Evolutionary conservation across 2,113 vertebrate genomes (phyloP), one percentile per base, ranked within the genome.

Genomic region (Hippocampus guttulatus): DNA sequence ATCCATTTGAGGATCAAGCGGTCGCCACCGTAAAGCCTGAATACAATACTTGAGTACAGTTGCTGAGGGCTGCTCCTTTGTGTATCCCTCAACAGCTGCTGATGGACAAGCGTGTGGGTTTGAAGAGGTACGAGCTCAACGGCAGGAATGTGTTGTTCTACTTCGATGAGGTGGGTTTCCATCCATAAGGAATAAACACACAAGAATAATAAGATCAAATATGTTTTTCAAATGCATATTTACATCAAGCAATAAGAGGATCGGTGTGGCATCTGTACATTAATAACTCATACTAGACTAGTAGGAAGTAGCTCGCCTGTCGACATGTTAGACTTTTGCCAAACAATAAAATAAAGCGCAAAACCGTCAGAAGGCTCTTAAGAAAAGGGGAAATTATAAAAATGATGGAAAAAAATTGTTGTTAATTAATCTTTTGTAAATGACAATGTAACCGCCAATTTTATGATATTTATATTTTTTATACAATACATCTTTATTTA

Each of bases 81-180:
- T 71, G 9, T 82, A 11, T 68, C 15, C 64, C 30, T 69, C 10
- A 43, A 80, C 84, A 98, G 96, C 84, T 96, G 67, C 73, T 97
- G 81, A 89, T 94, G 87, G 95, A 96, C 89, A 95, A 95, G 80
- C 91, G 93, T 66, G 92, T 94, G 33, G 94, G 93, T 64, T 88
- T 97, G 73, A 98, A 96, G 92, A 89, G 95, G 76, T 96, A 97
- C 0, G 95, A 98, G 87, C 80, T 96, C 71, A 94, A 90, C 16
- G 95, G 95, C 67, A 90, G 93, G 75, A 95, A 94, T 85, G 94
- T 96, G 10, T 86, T 96, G 15, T 96, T 97, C 90, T 96, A 98
- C 86, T 97, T 97, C 81, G 96, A 97, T 51, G 95, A 97, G 94
- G 96, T 97, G 75, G 88, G 89, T 82, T 77, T 5, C 5, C 33